Percentiles rank a stretch among this genome's conserved stretches.
phyloP scores from a whole-genome alignment of 2,113 vertebrate species.

The Spheniscus mendiculus region DNA sequence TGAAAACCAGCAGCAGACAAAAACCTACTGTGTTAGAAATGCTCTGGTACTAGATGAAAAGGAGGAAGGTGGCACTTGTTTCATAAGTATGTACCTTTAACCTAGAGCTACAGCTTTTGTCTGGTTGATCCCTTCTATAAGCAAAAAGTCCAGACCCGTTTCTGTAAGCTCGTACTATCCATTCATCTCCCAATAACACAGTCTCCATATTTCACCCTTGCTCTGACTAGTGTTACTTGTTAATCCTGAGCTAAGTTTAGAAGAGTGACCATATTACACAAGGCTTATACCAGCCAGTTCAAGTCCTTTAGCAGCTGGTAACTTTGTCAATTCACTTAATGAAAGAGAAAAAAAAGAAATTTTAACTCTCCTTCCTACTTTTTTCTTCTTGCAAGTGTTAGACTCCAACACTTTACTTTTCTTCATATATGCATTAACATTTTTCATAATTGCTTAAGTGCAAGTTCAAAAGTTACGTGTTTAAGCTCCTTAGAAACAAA shows the following conservation, averaged over 20 bases:
- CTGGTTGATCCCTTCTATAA: not conserved
- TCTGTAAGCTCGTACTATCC: not conserved
- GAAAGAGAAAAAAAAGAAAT: not conserved
- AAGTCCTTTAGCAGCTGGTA: not conserved
- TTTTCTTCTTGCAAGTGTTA: not conserved
- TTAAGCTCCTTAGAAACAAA: not conserved
- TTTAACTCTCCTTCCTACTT: not conserved
- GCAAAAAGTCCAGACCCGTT: slow-evolving; percentile 5
- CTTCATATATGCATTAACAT: not conserved
- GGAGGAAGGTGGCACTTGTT: not conserved
- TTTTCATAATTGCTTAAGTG: not conserved
- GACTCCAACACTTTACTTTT: not conserved
- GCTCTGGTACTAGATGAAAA: not conserved
- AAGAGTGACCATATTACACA: not conserved
- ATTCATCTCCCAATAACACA: not conserved
- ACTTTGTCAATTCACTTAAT: not conserved
- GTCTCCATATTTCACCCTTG: not conserved
- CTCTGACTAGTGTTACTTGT: not conserved
- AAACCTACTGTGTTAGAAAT: not conserved
- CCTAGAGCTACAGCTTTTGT: not conserved
- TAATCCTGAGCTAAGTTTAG: not conserved
- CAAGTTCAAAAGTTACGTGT: not conserved
- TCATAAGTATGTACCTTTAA: not conserved
- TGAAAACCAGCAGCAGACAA: not conserved
- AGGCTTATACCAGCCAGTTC: not conserved